Conservation (phyloP, 2,888 invertebrate species). For the Deilephila porcellus region DNA sequence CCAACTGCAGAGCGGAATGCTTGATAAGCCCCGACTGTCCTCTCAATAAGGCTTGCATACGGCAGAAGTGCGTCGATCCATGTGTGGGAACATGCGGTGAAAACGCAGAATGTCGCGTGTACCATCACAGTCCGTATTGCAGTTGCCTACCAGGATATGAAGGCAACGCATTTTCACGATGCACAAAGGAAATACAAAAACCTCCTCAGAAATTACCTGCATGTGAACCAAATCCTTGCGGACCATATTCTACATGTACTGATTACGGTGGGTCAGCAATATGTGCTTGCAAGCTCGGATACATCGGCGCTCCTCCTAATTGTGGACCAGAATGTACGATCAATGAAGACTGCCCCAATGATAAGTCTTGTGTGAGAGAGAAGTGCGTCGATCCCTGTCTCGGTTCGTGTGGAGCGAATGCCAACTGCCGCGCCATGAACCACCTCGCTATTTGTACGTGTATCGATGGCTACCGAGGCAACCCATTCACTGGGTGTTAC, state of each 20-base stretch:
- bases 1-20: slow-evolving; percentile 92
- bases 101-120: slow-evolving; percentile 89
- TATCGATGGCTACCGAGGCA: slow-evolving; percentile 87
- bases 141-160: slow-evolving; percentile 89
- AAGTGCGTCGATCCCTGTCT: slow-evolving; percentile 91
- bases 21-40: slow-evolving; percentile 91
- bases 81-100: slow-evolving; percentile 90
- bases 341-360: slow-evolving; percentile 90
- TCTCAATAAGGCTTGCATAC: slow-evolving; percentile 90
- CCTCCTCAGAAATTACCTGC: slow-evolving; percentile 81
- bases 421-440: slow-evolving; percentile 89
- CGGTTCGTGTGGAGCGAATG: slow-evolving; percentile 88
- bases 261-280: slow-evolving; percentile 80
- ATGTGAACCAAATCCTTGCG: slow-evolving; percentile 89
- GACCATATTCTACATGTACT: slow-evolving; percentile 87
- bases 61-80: slow-evolving; percentile 91
- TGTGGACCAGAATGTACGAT: slow-evolving; percentile 91
- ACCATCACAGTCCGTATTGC: slow-evolving; percentile 89
- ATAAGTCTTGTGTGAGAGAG: slow-evolving; percentile 89
- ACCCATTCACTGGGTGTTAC: slow-evolving; percentile 87
- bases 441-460: slow-evolving; percentile 92
- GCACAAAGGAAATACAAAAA: slow-evolving; percentile 74
- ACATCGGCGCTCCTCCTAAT: slow-evolving; percentile 87
- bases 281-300: slow-evolving; percentile 87
- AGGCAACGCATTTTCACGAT: slow-evolving; percentile 89